Evolutionary conservation across 1,140 invertebrate species (phyloP).

Genomic region (Drosophila melanogaster): Release_6_plus_ISO1_MT NT_033777.3:30747501-30748000

Average conservation of each 20-base stretch:
- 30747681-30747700: slow-evolving; percentile 77
- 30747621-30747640: slow-evolving; percentile 57
- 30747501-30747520: slow-evolving; percentile 67
- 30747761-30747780: slow-evolving; percentile 52
- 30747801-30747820: slow-evolving; percentile 59
- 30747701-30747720: slow-evolving; percentile 78
- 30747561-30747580: slow-evolving; percentile 75
- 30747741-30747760: slow-evolving; percentile 59
- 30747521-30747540: slow-evolving; percentile 71
- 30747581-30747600: slow-evolving; percentile 41
- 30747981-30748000: slow-evolving; percentile 66
- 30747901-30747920: slow-evolving; percentile 15
- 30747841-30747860: slow-evolving; percentile 78
- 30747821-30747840: slow-evolving; percentile 22
- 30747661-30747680: slow-evolving; percentile 79
- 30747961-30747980: slow-evolving; percentile 83
- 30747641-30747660: slow-evolving; percentile 72
- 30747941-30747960: slow-evolving; percentile 48
- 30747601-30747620: slow-evolving; percentile 33
- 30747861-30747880: slow-evolving; percentile 83
- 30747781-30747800: slow-evolving; percentile 32
- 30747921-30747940: slow-evolving; percentile 13
- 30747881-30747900: slow-evolving; percentile 79
- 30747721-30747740: slow-evolving; percentile 84
- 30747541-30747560: slow-evolving; percentile 57